A percentile compares a stretch with the other conserved stretches of the same genome.
These are phyloP conservation scores for Idris sp. DNA, from an alignment of 1,140 invertebrate species.

Conservation along the genomic window DNA sequence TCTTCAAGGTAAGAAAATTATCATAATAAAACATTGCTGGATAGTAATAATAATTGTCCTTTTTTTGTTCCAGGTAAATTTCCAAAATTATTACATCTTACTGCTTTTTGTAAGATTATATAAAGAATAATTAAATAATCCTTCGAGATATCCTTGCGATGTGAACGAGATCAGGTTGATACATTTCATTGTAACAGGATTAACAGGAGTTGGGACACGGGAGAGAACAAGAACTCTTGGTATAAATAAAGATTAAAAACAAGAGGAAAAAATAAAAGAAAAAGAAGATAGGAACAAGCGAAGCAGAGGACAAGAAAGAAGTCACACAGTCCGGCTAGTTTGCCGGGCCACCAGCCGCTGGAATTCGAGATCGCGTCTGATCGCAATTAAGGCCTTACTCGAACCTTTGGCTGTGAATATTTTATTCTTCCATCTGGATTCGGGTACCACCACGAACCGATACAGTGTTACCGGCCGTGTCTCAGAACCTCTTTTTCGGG, in stretches of 20 bases:
- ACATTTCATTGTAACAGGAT: constrained; percentile 78
- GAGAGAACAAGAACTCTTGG: constrained; percentile 46
- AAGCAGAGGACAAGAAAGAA: constrained; percentile 22
- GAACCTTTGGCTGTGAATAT: constrained; percentile 73
- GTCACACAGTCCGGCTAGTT: constrained; percentile 38
- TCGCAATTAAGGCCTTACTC: constrained; percentile 75
- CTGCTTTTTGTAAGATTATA: too few relatives aligned
- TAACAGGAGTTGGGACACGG: constrained; percentile 76
- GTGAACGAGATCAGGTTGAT: constrained; percentile 74
- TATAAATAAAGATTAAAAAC: constrained; percentile 46
- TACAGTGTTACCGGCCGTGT: constrained; percentile 48
- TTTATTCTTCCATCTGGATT: constrained; percentile 68
- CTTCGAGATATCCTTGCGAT: constrained; percentile 67
- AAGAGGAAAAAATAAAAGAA: constrained; percentile 8
- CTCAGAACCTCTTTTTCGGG: neutral
- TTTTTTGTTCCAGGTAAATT: too few relatives aligned
- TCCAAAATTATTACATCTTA: constrained; percentile 56
- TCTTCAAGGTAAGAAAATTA: too few relatives aligned
- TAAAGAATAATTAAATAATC: constrained; percentile 79
- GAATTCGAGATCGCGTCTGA: constrained; percentile 76
- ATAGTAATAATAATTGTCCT: too few relatives aligned
- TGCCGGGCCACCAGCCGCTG: constrained; percentile 65
- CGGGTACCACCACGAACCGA: constrained; percentile 45
- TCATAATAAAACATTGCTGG: too few relatives aligned
- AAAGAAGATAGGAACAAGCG: constrained; percentile 24